phyloP scores from a whole-genome alignment of 2,113 vertebrate genomes.

The Salvelinus sp. region DNA sequence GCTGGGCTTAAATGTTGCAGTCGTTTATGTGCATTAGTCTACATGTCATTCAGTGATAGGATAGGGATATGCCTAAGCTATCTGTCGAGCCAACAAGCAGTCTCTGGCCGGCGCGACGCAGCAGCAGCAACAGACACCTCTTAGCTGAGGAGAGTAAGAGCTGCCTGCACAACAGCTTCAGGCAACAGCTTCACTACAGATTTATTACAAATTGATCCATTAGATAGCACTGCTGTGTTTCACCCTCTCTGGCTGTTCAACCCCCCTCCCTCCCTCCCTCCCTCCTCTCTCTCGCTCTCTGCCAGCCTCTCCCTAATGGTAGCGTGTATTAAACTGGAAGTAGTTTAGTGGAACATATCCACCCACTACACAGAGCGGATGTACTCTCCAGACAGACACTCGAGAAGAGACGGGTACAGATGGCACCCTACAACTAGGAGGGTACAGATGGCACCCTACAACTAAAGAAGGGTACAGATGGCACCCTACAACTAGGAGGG shows the following conservation, averaged over 20 bases:
- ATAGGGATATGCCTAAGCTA: constrained; percentile 15
- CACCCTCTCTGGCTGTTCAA: constrained; percentile 27
- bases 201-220: constrained; percentile 84
- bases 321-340: constrained; percentile 70
- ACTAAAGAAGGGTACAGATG: no score
- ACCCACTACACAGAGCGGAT: constrained; percentile 72
- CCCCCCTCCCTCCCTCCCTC: constrained; percentile 37
- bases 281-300: constrained; percentile 58
- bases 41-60: constrained; percentile 56
- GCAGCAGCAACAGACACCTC: constrained; percentile 61
- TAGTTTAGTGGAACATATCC: constrained; percentile 73
- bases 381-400: constrained; percentile 56
- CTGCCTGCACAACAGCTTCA: constrained; percentile 72
- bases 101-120: constrained; percentile 67
- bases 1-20: constrained; percentile 33
- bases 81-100: constrained; percentile 63
- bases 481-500: no score
- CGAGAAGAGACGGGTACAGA: constrained; percentile 22
- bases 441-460: no score
- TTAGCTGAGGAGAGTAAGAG: constrained; percentile 70
- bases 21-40: constrained; percentile 32
- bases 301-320: constrained; percentile 64
- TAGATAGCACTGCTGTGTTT: constrained; percentile 75
- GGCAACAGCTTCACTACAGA: constrained; percentile 83
- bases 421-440: constrained; percentile 36